A percentile compares a stretch with the other conserved stretches of the same genome.
Conservation (phyloP, 1,140 invertebrate species). For the Lucilia cuprina region DNA sequence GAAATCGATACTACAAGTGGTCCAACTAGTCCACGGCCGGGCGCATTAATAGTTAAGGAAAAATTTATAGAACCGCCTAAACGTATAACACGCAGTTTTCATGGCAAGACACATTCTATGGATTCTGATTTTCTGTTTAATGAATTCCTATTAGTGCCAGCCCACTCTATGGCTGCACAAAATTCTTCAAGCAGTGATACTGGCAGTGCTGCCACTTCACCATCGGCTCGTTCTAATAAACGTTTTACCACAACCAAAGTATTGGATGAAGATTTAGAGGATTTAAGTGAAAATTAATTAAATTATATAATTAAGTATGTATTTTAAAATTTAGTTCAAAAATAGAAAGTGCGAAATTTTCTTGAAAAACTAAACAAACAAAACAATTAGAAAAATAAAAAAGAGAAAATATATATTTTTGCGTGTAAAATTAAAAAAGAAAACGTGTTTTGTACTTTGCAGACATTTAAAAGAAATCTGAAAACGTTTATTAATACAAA, state of each 20-base stretch:
- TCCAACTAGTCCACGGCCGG: constrained; percentile 47
- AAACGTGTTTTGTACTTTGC: no score
- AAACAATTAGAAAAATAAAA: not conserved
- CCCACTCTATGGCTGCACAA: constrained; percentile 36
- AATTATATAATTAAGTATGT: not conserved
- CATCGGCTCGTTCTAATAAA: constrained; percentile 36
- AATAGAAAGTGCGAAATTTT: not conserved
- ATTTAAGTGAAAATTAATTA: constrained; percentile 5
- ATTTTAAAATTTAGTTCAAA: not conserved
- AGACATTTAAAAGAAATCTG: no score
- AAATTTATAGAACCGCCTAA: constrained; percentile 64
- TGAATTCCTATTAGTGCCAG: constrained; percentile 54
- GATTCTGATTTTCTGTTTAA: constrained; percentile 58
- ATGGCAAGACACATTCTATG: constrained; percentile 62
- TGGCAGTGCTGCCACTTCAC: constrained; percentile 39
- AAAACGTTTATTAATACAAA: no score
- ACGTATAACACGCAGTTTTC: constrained; percentile 63
- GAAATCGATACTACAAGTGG: constrained; percentile 37
- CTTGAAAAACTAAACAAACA: not conserved
- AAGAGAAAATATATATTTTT: not conserved
- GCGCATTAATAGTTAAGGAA: constrained; percentile 63
- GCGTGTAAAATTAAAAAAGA: not conserved
- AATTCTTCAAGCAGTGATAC: constrained; percentile 29
- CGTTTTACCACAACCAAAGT: constrained; percentile 40
- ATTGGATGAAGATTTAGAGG: constrained; percentile 33